These are phyloP conservation scores for Dolichotis patagonum DNA, from an alignment of 2,113 vertebrate species.

Conservation along the genomic window DNA sequence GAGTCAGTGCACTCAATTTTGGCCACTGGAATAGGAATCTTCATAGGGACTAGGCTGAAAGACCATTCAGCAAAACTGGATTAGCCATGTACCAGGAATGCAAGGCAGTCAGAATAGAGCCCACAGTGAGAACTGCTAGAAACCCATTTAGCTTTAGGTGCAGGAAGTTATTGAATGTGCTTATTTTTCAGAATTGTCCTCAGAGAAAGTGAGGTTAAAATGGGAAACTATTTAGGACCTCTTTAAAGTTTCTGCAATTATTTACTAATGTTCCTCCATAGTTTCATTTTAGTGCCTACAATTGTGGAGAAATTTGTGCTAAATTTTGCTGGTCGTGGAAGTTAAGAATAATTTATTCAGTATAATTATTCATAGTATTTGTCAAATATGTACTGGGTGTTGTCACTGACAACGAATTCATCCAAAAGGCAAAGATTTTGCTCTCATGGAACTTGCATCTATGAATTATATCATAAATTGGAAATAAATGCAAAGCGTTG, in stretches of 20 bases:
- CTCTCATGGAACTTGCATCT: neutral
- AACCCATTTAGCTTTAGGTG: neutral
- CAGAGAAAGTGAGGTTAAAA: neutral
- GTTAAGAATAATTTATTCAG: neutral
- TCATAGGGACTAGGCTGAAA: neutral
- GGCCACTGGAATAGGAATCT: neutral
- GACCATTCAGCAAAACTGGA: neutral
- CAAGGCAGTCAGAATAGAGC: rapidly evolving
- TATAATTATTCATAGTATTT: neutral
- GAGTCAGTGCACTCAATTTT: neutral
- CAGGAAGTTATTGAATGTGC: neutral
- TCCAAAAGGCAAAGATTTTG: neutral
- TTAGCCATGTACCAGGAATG: rapidly evolving
- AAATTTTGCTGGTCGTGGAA: neutral
- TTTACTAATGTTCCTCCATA: neutral
- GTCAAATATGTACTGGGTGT: neutral
- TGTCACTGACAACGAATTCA: neutral
- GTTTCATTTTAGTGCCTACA: neutral
- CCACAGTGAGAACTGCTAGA: neutral
- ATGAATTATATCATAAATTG: neutral
- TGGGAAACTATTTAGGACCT: neutral
- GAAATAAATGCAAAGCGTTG: neutral
- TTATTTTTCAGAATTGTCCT: neutral
- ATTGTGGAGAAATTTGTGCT: neutral
- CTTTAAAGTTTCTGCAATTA: neutral